Percentiles rank a stretch among this genome's conserved stretches.
These are phyloP conservation scores for Neodiprion pinetum DNA, from an alignment of 1,140 invertebrate genomes.

Conservation along the genomic window DNA sequence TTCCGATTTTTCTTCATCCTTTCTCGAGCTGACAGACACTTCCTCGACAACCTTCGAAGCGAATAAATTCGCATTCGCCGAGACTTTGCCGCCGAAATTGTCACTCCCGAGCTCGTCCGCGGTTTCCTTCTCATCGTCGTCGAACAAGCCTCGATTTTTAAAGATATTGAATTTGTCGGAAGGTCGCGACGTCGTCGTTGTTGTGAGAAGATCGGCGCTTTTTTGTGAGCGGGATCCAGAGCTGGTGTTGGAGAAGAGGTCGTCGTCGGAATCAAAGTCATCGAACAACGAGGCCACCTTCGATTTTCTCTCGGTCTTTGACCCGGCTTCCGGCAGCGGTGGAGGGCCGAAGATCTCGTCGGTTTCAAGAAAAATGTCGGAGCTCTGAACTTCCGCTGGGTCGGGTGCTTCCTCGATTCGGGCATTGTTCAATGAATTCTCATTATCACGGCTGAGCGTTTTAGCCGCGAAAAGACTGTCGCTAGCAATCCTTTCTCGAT, in stretches of 20 bases:
- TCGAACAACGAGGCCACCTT: conserved; percentile 47
- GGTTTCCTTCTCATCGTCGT: conserved; percentile 30
- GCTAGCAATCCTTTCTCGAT: conserved; percentile 41
- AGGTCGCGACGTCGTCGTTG: conserved; percentile 21
- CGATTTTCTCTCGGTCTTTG: conserved; percentile 39
- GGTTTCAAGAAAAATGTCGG: conserved; percentile 24
- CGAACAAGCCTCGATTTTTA: conserved; percentile 36
- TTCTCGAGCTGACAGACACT: conserved; percentile 1
- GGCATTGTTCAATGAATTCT: conserved; percentile 21
- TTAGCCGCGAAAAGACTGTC: conserved; percentile 42
- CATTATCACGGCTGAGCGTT: conserved; percentile 12
- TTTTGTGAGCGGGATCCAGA: conserved; percentile 47
- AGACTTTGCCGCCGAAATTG: conserved; percentile 40
- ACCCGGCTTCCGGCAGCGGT: conserved; percentile 38
- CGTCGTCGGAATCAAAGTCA: conserved; percentile 51
- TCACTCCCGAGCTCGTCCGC: conserved; percentile 19
- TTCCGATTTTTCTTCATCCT: conserved; percentile 20
- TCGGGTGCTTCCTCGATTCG: conserved; percentile 5
- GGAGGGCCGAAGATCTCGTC: conserved; percentile 52
- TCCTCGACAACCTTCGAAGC: not conserved
- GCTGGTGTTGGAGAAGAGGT: conserved; percentile 47
- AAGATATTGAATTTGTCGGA: conserved; percentile 27
- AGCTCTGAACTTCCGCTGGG: conserved; percentile 4
- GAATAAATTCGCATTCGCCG: conserved; percentile 49
- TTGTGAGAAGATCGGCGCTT: conserved; percentile 37